A percentile compares a stretch with the other conserved stretches of the same genome.
These are phyloP conservation scores for Patiria miniata DNA, from an alignment of 35 echinoderm and acorn worm genomes.

Conservation along the genomic window DNA sequence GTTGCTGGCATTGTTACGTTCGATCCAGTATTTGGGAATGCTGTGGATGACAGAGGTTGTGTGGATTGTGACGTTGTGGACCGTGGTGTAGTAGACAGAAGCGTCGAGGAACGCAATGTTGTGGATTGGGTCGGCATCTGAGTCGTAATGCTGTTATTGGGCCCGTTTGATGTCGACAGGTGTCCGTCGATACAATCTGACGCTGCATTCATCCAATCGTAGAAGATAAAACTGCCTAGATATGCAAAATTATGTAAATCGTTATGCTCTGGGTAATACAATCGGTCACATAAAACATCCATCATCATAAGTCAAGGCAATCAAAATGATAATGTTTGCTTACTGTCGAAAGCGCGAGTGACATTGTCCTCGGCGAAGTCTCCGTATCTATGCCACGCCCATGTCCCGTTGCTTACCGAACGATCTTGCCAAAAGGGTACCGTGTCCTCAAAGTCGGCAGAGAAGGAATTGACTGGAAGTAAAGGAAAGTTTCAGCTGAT, in stretches of 20 bases:
- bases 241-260: no score
- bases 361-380: not conserved
- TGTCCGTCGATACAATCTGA: not conserved
- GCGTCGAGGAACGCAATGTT: no score
- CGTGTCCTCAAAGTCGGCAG: slow-evolving; percentile 8
- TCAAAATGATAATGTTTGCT: not conserved
- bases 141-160: no score
- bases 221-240: slow-evolving; percentile 11
- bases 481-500: no score
- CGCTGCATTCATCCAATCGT: not conserved
- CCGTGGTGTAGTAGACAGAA: no score
- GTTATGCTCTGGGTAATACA: no score
- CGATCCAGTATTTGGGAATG: not conserved
- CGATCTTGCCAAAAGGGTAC: not conserved
- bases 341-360: not conserved
- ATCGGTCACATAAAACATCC: no score
- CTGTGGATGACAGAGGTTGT: not conserved
- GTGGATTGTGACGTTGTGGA: no score
- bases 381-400: not conserved
- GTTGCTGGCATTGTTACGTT: no score
- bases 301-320: no score
- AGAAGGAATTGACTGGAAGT: not conserved
- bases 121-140: no score
- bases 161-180: not conserved
- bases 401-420: not conserved